These are phyloP conservation scores for Trissolcus basalis DNA, from an alignment of 1,140 invertebrate genomes.

Conservation along the genomic window DNA sequence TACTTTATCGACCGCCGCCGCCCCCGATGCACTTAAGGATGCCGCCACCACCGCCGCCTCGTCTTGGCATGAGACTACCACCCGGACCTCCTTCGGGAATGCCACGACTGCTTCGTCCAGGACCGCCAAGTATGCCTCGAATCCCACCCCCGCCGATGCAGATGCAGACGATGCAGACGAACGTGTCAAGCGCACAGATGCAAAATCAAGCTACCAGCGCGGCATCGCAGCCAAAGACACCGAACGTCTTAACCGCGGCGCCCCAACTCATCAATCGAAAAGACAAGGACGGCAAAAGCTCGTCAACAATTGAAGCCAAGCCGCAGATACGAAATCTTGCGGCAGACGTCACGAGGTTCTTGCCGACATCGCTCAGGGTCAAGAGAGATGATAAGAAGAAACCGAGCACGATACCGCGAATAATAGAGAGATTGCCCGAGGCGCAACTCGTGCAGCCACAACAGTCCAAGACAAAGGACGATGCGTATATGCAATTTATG, in stretches of 20 bases:
- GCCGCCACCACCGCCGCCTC: slow-evolving; percentile 78
- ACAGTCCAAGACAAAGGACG: slow-evolving; percentile 88
- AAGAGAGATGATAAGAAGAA: slow-evolving; percentile 88
- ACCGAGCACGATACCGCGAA: slow-evolving; percentile 65
- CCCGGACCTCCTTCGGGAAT: slow-evolving; percentile 77
- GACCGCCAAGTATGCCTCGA: slow-evolving; percentile 75
- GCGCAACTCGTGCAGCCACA: slow-evolving; percentile 67
- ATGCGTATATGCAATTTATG: slow-evolving; percentile 99
- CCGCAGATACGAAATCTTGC: slow-evolving; percentile 96
- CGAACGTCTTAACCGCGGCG: slow-evolving; percentile 87
- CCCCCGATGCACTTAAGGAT: slow-evolving; percentile 74
- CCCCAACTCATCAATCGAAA: slow-evolving; percentile 87
- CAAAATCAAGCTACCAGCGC: slow-evolving; percentile 63
- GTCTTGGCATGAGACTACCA: slow-evolving; percentile 73
- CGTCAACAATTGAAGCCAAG: slow-evolving; percentile 93
- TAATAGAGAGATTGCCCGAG: slow-evolving; percentile 70
- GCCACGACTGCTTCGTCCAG: slow-evolving; percentile 78
- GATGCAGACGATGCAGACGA: slow-evolving; percentile 69
- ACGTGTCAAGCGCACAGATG: slow-evolving; percentile 65
- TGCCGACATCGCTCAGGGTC: slow-evolving; percentile 92
- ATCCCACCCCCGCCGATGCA: slow-evolving; percentile 77
- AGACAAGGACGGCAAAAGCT: slow-evolving; percentile 79
- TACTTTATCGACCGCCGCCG: slow-evolving; percentile 74
- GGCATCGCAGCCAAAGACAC: slow-evolving; percentile 75
- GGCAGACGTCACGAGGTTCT: slow-evolving; percentile 95